These are phyloP conservation scores for Xanthostigma xanthostigma DNA, from an alignment of 2,888 invertebrate species.

Conservation along the genomic window DNA sequence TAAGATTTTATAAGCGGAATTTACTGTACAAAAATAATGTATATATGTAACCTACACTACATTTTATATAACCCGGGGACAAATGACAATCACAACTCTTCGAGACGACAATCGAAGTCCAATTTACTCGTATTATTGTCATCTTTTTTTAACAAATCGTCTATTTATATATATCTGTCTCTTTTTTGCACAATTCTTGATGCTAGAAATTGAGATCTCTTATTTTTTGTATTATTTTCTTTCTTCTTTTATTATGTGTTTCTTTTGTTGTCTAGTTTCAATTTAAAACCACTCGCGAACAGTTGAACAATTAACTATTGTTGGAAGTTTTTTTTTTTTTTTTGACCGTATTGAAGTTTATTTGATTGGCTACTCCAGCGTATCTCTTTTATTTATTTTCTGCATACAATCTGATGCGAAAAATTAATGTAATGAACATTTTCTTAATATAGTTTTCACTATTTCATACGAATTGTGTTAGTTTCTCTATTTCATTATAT, in stretches of 20 bases:
- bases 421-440: too few relatives aligned
- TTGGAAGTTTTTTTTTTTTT: constrained; percentile 2
- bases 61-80: constrained; percentile 1
- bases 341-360: constrained; percentile 2
- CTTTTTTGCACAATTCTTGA: background rate
- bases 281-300: constrained; percentile 7
- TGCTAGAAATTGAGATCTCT: background rate
- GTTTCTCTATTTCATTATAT: too few relatives aligned
- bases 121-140: constrained; percentile 9
- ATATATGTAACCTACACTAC: background rate
- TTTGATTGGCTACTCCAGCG: constrained; percentile 4
- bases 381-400: too few relatives aligned
- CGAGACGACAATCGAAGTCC: constrained; percentile 11
- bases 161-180: background rate
- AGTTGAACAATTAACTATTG: constrained; percentile 8
- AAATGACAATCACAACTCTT: constrained; percentile 5
- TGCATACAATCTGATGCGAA: too few relatives aligned
- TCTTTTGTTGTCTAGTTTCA: constrained; percentile 5
- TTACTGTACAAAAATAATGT: too few relatives aligned
- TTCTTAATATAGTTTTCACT: too few relatives aligned
- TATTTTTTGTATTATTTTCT: background rate
- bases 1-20: too few relatives aligned
- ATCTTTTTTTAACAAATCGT: background rate
- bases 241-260: background rate
- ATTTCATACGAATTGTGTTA: too few relatives aligned